Conservation (phyloP, 2,113 vertebrate species). For the Platysternon megacephalum region DNA sequence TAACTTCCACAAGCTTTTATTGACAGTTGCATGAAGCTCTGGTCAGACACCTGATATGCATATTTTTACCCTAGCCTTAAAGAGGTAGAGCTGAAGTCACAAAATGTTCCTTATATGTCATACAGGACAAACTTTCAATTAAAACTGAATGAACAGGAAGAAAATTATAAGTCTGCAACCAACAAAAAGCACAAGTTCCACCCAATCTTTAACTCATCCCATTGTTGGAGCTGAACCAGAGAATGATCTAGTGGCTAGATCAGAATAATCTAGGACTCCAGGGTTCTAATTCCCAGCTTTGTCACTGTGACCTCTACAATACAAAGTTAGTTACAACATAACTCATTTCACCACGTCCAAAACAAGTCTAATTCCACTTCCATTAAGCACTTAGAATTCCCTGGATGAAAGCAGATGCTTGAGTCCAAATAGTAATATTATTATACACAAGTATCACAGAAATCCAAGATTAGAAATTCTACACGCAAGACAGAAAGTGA, state of each 20-base stretch:
- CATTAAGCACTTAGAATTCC: background rate
- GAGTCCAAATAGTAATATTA: background rate
- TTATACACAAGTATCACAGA: background rate
- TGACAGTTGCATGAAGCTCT: slow-evolving; percentile 53
- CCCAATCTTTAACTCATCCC: background rate
- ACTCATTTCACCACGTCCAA: background rate
- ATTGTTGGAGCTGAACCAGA: background rate
- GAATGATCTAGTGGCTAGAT: background rate
- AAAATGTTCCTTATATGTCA: background rate
- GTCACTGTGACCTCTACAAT: rapidly evolving
- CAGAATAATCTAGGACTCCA: background rate
- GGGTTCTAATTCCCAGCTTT: background rate
- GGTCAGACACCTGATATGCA: background rate
- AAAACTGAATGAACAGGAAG: background rate
- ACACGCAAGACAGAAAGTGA: background rate
- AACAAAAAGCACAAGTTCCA: background rate
- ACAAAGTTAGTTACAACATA: background rate
- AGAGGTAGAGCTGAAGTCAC: background rate
- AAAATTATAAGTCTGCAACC: background rate
- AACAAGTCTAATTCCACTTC: background rate
- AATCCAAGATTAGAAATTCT: background rate
- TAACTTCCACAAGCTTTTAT: slow-evolving; percentile 14
- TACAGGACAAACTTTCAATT: background rate
- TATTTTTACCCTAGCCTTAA: background rate
- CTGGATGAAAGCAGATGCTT: background rate